Percentiles rank a stretch among this genome's conserved stretches.
phyloP scores from a whole-genome alignment of 2,888 invertebrate genomes.

The Epistrophe eligans region DNA sequence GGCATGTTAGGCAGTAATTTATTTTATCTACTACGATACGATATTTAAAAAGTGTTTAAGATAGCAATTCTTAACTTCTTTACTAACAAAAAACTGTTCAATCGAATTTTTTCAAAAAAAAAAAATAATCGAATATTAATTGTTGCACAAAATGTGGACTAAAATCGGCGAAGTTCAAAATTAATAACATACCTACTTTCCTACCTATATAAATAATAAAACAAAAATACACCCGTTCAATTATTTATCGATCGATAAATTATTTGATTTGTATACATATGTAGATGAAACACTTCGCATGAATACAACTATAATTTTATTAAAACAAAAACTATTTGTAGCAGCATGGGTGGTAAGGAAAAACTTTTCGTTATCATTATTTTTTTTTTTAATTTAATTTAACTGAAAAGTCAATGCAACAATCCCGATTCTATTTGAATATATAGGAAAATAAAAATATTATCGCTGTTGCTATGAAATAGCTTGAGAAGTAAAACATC shows the following conservation, averaged over 20 bases:
- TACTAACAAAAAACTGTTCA: too few relatives aligned
- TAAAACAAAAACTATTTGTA: not conserved
- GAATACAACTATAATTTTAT: not conserved
- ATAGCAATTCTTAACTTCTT: too few relatives aligned
- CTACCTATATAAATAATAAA: too few relatives aligned
- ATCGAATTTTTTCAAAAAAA: too few relatives aligned
- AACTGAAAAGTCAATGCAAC: slow-evolving; percentile 1
- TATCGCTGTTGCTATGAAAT: not conserved
- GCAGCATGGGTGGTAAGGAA: not conserved
- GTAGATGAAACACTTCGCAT: not conserved
- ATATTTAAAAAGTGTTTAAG: too few relatives aligned
- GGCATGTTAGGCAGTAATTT: too few relatives aligned
- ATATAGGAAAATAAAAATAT: not conserved
- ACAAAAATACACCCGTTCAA: not conserved
- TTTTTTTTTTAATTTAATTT: not conserved
- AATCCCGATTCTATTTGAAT: not conserved
- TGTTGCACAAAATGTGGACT: too few relatives aligned
- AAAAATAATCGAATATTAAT: too few relatives aligned
- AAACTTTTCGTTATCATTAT: not conserved
- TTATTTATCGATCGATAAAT: not conserved
- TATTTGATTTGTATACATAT: not conserved
- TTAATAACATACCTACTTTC: too few relatives aligned
- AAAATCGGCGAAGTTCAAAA: too few relatives aligned
- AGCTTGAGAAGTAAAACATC: not conserved
- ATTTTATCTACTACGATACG: too few relatives aligned